Evolutionary conservation across 2,797 vertebrate genomes (phyloP), one percentile per base, ranked within the genome.

Genomic region (Anas flavirostris): DNA sequence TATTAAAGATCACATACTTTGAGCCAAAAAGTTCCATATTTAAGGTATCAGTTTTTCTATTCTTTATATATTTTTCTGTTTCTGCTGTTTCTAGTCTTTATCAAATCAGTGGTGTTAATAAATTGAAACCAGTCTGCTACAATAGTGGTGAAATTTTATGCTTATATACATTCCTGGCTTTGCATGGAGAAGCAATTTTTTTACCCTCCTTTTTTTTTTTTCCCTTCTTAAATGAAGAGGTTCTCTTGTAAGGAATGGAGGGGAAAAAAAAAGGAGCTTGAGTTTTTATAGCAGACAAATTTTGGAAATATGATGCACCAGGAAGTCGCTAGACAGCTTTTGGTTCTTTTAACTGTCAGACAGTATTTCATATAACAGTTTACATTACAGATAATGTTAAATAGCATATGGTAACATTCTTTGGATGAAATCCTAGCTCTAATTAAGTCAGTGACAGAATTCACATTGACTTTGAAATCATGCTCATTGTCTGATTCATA

Each of bases 321-420:
- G 82, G 50, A 74, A 62, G 31, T 21, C 50, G 50, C 68, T 83
- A 33, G 76, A 68, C 58, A 72, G 26, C 50, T 78, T 91, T 90
- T 91, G 37, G 8, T 76, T 78, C 66, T 88, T 93, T 75, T 67
- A 75, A 31, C 70, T 90, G 81, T 62, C 70, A 82, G 69, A 16
- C 66, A 66, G 3, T 87, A 33, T 92, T 93, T 94, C 82, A 86
- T 59, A 78, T 96, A 62, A 78, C 94, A 90, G 90, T 86, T 93
- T 95, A 82, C 50, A 35, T 83, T 83, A 53, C 77, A 84, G 86
- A 80, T 68, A 62, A 67, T 80, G 52, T 87, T 90, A 90, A 94
- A 88, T 56, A 91, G 29, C 85, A 69, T 91, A 92, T 88, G 91
- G 63, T 48, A 84, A 16, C 70, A 41, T 82, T 91, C 21, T 93